A percentile compares a stretch with the other conserved stretches of the same genome.
Evolutionary conservation across 2,888 invertebrate species (phyloP).

Genomic region (Opisthograptis luteolata): DNA sequence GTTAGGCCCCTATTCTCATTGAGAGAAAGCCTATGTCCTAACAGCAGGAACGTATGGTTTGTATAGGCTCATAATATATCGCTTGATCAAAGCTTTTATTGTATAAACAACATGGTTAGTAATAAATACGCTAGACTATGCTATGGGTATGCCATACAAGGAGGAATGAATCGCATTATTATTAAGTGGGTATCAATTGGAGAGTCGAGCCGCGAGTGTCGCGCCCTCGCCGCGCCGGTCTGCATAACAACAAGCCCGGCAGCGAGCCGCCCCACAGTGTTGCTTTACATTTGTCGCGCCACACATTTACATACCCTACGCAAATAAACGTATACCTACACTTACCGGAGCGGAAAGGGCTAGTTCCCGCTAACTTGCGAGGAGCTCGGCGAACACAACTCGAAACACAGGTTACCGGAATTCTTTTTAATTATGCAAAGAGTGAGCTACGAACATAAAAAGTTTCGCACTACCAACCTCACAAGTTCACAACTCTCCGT

Average conservation of each 20-base stretch:
- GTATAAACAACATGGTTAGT: too few relatives aligned
- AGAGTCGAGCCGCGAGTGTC: neutral
- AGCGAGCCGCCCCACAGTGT: neutral
- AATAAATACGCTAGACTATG: too few relatives aligned
- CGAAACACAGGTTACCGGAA: conserved; percentile 6
- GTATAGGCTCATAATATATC: too few relatives aligned
- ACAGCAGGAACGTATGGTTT: too few relatives aligned
- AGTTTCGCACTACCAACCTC: neutral
- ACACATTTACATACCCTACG: conserved; percentile 6
- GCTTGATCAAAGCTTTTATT: too few relatives aligned
- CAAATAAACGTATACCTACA: conserved; percentile 17
- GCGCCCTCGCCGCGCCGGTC: neutral
- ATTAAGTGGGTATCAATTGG: too few relatives aligned
- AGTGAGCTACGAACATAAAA: conserved; percentile 3
- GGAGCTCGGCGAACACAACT: neutral
- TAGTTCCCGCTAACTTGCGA: neutral
- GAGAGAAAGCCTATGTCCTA: too few relatives aligned
- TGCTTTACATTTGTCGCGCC: conserved; percentile 6
- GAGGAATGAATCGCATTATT: too few relatives aligned
- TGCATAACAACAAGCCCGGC: neutral
- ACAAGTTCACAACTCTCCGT: neutral
- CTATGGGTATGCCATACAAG: too few relatives aligned
- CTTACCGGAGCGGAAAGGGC: neutral
- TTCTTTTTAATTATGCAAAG: conserved; percentile 11
- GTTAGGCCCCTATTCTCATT: too few relatives aligned